Percentiles rank a stretch among this genome's conserved stretches.
Evolutionary conservation across 2,888 invertebrate species (phyloP).

Genomic region (Lithophane leautieri): DNA sequence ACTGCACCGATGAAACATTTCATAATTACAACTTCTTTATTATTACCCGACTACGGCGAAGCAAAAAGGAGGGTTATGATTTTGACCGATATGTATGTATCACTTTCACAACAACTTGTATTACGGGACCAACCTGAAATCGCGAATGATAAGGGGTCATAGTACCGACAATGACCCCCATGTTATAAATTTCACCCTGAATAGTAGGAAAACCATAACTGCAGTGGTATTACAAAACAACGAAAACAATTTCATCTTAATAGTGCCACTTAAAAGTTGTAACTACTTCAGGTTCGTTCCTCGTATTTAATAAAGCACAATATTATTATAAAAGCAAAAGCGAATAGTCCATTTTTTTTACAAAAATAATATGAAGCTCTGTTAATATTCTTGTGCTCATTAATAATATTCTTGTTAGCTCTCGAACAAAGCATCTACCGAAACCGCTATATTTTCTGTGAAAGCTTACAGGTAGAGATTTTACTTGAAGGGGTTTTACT

Average conservation of each 20-base stretch:
- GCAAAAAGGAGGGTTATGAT: too few species aligned
- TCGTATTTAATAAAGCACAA: conserved; percentile 21
- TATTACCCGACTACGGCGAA: not conserved
- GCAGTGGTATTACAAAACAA: not conserved
- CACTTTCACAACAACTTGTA: too few species aligned
- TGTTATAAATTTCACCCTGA: too few species aligned
- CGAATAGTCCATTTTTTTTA: conserved; percentile 5
- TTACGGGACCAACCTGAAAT: too few species aligned
- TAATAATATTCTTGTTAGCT: conserved; percentile 23
- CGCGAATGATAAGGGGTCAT: too few species aligned
- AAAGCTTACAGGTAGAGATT: not conserved
- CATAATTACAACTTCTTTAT: not conserved
- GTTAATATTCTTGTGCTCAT: conserved; percentile 24
- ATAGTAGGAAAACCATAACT: not conserved
- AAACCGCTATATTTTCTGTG: conserved; percentile 11
- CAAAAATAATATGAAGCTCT: conserved; percentile 4
- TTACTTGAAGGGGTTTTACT: not conserved
- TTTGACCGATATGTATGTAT: too few species aligned
- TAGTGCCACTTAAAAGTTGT: conserved; percentile 10
- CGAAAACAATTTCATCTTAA: not conserved
- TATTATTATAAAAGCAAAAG: conserved; percentile 10
- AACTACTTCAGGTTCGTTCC: not conserved
- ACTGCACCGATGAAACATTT: not conserved
- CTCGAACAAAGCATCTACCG: conserved; percentile 17
- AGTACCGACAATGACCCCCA: too few species aligned